Conservation (phyloP, 1,140 invertebrate genomes). For the Muscidifurax raptorellus region DNA sequence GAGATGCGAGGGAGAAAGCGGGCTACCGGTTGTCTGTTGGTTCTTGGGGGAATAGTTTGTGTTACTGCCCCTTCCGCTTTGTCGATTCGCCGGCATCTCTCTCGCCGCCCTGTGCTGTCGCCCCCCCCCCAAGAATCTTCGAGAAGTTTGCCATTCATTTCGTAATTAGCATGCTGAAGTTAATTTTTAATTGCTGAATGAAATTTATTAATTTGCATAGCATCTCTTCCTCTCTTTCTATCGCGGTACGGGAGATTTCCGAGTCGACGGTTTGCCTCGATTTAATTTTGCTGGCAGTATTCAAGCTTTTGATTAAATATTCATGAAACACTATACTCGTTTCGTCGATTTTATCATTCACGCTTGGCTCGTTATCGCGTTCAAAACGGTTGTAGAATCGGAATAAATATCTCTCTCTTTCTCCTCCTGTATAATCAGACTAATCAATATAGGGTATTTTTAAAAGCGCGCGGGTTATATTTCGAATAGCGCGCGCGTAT, state of each 20-base stretch:
- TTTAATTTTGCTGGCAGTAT: not conserved
- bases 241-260: not conserved
- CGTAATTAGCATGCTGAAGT: not conserved
- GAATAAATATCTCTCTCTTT: no score
- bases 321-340: not conserved
- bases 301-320: not conserved
- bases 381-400: not conserved
- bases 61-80: constrained; percentile 32
- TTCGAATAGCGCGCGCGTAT: no score
- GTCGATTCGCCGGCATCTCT: not conserved
- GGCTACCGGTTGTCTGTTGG: constrained; percentile 21
- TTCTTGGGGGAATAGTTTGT: constrained; percentile 36
- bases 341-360: not conserved
- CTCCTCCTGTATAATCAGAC: no score
- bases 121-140: not conserved
- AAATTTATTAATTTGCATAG: not conserved
- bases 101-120: not conserved
- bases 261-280: not conserved
- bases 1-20: not conserved
- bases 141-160: not conserved
- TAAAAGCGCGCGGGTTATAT: no score
- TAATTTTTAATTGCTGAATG: not conserved
- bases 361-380: not conserved
- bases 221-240: constrained; percentile 2
- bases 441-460: no score